Evolutionary conservation across 1,140 invertebrate genomes (phyloP), one percentile per base, ranked within the genome.

Genomic region (Cataglyphis hispanica): DNA sequence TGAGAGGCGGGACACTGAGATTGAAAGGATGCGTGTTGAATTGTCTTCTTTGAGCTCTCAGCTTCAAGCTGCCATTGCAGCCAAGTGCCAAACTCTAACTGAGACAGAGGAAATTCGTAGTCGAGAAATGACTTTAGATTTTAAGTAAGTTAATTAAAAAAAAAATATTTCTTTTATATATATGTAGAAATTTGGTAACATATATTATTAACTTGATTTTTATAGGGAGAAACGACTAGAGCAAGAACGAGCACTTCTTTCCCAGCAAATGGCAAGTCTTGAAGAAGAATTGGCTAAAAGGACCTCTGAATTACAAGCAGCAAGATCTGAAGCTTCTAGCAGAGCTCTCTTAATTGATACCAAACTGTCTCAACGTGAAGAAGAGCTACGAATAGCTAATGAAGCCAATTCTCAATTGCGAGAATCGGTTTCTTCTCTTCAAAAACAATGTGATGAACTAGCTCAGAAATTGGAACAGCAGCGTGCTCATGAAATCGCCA

Each of bases 11-110:
- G 96, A 97, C 91, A 92, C 95, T 6, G 97, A 98, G 95, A 92
- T 98, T 25, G 97, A 97, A 90, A 95, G 97, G 63, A 91, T 97
- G 61, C 96, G 96, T 70, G 94, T 95, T 8, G 97, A 97, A 92
- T 90, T 97, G 83, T 92, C 94, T n/a, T 95, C 96, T 2, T 93
- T 97, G 46, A 95, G 96, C 13, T 95, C 96, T 89, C 97, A 98
- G 92, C 92, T 98, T 27, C 96, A 97, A 91, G 88, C 94, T 67
- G 97, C 97, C 53, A 96, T 98, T 80, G 95, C 96, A 86, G 96
- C 97, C 5, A 98, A 98, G 95, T 98, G 97, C 95, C 97, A 98
- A 95, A 98, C 98, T 7, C 92, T 98, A 34, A 96, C 97, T 22
- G 96, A 97, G 67, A 95, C 97, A 70, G 97, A 98, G 94, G 98